Evolutionary conservation across 2,888 invertebrate species (phyloP), one percentile per base, ranked within the genome.

Genomic region (Conomelus anceps): DNA sequence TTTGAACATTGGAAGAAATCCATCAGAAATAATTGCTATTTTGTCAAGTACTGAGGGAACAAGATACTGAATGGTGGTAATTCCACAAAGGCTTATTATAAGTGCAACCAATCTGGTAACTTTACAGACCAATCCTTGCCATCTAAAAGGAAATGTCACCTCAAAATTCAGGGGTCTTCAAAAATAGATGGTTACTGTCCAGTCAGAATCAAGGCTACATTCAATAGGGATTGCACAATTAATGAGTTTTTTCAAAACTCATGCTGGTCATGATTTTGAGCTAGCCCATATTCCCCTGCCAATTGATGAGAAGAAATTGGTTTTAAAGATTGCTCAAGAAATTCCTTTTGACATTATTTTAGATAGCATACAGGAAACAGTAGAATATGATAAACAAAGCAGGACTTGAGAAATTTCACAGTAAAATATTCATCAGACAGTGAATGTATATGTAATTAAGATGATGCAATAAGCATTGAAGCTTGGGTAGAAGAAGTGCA

Each of bases 181-280:
- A 87, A 87, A 34, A 87, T 87, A 26, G 87, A n/a, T 26, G 23
- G 23, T 17, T 87, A 26, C 29, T 87, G 87, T 29, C 87, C 87
- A 3, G 87, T 26, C 29, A 34, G 87, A 17, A 87, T 87, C 22
- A 6, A 23, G 22, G 87, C 34, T 7, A 26, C 63, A 63, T n/a
- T 22, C 20, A 29, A 26, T 26, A 20, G 4, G 22, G 22, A 29
- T n/a, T 24, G 34, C 29, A 87, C 24, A 34, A 29, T 26, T 22
- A 3, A 22, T 20, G 87, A 29, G 6, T 3, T 87, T 29, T 9
- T n/a, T 3, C 1, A 63, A 63, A n/a, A 63, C 63, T n/a, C 88
- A 88, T 88, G 88, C 34, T 41, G 88, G 88, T 0, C 88, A 88
- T 22, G 23, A 34, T 23, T 63, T 88, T 34, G 88, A 88, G 23